Percentiles rank a stretch among this genome's conserved stretches.
Evolutionary conservation across 2,797 vertebrate genomes (phyloP).

Genomic region (Macropodus opercularis): DNA sequence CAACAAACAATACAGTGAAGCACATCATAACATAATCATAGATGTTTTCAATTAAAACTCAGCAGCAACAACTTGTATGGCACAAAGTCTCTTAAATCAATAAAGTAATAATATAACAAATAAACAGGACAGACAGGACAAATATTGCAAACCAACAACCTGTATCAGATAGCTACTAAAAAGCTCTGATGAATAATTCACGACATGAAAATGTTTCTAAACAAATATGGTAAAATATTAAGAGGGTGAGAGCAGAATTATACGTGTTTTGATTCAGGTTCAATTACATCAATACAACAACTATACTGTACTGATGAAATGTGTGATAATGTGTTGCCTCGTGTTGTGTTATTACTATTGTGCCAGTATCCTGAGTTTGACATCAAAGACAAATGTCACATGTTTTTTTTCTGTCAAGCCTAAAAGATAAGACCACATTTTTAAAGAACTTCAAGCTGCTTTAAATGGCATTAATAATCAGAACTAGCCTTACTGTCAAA

Average conservation of each 20-base stretch:
- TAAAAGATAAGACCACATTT: conserved; percentile 19
- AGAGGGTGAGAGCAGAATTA: too few species aligned
- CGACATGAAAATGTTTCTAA: not conserved
- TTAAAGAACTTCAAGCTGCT: conserved; percentile 36
- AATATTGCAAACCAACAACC: not conserved
- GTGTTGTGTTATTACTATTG: not conserved
- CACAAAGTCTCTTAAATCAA: too few species aligned
- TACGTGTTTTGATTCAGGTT: too few species aligned
- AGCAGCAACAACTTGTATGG: conserved; percentile 1
- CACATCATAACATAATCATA: conserved; percentile 42
- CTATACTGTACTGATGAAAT: too few species aligned
- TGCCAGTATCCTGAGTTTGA: not conserved
- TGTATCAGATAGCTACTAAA: conserved; percentile 1
- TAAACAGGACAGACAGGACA: conserved; percentile 1
- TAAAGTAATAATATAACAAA: conserved; percentile 15
- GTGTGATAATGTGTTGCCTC: not conserved
- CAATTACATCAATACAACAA: too few species aligned
- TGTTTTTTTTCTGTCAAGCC: not conserved
- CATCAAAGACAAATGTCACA: conserved; percentile 13
- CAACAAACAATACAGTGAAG: conserved; percentile 28
- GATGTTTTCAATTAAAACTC: conserved; percentile 27
- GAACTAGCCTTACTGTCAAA: too few species aligned
- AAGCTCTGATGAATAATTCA: not conserved
- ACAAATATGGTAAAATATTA: not conserved
- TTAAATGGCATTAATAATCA: not conserved